These are phyloP conservation scores for Eulimnadia texana DNA, from an alignment of 1,140 invertebrate species.

Conservation along the genomic window DNA sequence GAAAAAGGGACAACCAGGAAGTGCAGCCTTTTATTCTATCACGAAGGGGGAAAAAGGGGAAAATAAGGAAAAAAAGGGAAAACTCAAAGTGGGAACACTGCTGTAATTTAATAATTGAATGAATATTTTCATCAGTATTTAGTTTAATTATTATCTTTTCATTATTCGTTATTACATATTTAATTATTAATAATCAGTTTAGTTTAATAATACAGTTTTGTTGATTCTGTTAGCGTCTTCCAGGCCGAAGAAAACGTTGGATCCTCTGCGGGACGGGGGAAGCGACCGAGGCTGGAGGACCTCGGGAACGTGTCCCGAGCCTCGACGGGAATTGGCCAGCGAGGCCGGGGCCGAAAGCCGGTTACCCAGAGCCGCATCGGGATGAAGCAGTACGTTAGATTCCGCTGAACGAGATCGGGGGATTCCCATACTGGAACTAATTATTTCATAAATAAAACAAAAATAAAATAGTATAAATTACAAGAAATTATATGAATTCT, in stretches of 20 bases:
- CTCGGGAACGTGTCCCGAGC: slow-evolving; percentile 5
- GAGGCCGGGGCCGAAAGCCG: slow-evolving; percentile 11
- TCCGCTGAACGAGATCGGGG: slow-evolving; percentile 11
- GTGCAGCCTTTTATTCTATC: no score
- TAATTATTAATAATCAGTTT: background rate
- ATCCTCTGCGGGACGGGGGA: slow-evolving; percentile 10
- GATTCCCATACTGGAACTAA: background rate
- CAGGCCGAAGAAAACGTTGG: background rate
- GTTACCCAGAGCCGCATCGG: background rate
- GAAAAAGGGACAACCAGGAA: no score
- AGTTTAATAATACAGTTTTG: background rate
- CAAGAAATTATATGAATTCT: no score
- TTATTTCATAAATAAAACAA: no score
- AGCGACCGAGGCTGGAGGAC: background rate
- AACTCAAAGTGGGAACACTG: no score
- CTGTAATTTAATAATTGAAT: no score
- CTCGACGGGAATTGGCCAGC: slow-evolving; percentile 10
- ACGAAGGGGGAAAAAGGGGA: no score
- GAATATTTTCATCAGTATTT: no score
- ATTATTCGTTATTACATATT: no score
- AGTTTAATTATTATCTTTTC: no score
- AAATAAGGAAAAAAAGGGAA: no score
- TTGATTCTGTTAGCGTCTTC: background rate
- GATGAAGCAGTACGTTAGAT: slow-evolving; percentile 12
- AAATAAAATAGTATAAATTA: no score